Percentiles rank a stretch among this genome's conserved stretches.
These are phyloP conservation scores for Palythoa caribaeorum DNA, from an alignment of 92 coral and sea anemone genomes.

Conservation along the genomic window DNA sequence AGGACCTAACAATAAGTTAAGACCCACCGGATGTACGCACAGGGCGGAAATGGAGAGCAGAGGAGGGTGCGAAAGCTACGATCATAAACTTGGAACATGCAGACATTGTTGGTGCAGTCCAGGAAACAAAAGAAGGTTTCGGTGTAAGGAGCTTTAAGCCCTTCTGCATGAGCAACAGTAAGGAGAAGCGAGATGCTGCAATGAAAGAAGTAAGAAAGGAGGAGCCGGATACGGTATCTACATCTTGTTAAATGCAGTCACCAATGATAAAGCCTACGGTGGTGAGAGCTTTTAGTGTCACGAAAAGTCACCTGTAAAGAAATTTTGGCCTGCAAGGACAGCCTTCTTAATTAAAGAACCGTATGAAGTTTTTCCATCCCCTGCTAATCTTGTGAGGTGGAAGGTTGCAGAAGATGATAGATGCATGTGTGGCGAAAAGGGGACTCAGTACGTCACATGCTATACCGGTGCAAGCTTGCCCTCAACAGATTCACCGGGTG, in stretches of 20 bases:
- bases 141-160: background rate
- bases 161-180: background rate
- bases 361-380: constrained; percentile 14
- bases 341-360: constrained; percentile 10
- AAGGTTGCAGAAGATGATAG: constrained; percentile 31
- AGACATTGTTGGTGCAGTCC: constrained; percentile 13
- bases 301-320: constrained; percentile 37
- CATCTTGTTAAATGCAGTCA: constrained; percentile 31
- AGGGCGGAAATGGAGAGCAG: constrained; percentile 36
- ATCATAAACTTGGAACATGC: constrained; percentile 19
- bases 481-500: background rate
- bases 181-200: constrained; percentile 25
- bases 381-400: constrained; percentile 47
- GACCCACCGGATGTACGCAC: background rate
- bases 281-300: constrained; percentile 29
- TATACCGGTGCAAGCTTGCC: constrained; percentile 14
- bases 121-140: constrained; percentile 6
- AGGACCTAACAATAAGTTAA: constrained; percentile 10
- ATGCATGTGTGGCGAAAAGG: constrained; percentile 35
- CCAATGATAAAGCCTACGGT: background rate
- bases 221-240: constrained; percentile 10
- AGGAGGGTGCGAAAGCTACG: background rate
- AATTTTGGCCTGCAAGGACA: background rate
- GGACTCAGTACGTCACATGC: constrained; percentile 23
- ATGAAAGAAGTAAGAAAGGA: constrained; percentile 18